Base-by-base conservation (phyloP, 2,797 vertebrate genomes). In the Catamblyrhynchus diadema region DNA sequence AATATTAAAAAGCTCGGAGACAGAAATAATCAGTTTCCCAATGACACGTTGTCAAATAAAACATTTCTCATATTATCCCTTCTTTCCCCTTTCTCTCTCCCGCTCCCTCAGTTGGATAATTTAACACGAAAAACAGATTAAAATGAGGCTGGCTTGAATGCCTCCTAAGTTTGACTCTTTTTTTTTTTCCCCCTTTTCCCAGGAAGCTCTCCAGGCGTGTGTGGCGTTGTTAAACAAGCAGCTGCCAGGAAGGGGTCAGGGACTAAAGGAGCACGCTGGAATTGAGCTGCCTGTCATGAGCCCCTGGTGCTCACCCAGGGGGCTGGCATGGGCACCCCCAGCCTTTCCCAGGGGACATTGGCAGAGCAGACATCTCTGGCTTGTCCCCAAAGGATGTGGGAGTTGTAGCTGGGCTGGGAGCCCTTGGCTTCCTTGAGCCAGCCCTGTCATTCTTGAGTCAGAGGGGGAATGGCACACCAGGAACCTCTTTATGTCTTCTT, bases 21-120 rank as follows among this genome's bases (percentile, higher is more conserved):
- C 97, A 97, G 97, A 97, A 98, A 98, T 98, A 98, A 98, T 98
- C 98, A 98, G 97, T 98, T 98, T 98, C 92, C 93, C 50, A 98
- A 97, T 97, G 98, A 98, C 97, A 98, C 97, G 86, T 97, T 98
- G 98, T 98, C 97, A 98, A 98, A 98, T 97, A 97, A 97, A 97
- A 96, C 97, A 92, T 98, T 97, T 95, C 97, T 96, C 95, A 94
- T 92, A 96, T 98, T 98, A 97, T 97, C 97, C 97, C 64, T 92
- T 88, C 95, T 92, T 97, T 89, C 95, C 87, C 75, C 90, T 97
- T 97, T 97, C 94, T 96, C 96, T 92, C 84, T 95, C 92, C 81
- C 10, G 80, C 94, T 97, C 92, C 87, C 64, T 56, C 92, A 90
- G 90, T 95, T 97, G 92, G 92, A 95, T 97, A 97, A 96, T 98